phyloP scores from a whole-genome alignment of 2,888 invertebrate genomes.

The Cetonia aurata region DNA sequence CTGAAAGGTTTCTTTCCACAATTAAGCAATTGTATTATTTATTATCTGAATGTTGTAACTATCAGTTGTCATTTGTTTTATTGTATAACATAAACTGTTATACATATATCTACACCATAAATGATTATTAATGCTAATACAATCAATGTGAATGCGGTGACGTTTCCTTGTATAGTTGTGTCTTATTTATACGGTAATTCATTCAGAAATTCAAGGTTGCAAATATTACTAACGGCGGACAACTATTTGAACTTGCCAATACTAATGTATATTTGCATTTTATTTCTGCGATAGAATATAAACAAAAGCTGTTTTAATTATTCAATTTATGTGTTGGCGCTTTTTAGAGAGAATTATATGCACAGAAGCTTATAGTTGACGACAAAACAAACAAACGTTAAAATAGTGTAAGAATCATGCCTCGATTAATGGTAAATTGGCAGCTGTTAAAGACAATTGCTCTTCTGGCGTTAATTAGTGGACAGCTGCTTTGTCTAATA shows the following conservation, averaged over 20 bases:
- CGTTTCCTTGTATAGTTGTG: slow-evolving; percentile 14
- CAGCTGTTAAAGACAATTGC: slow-evolving; percentile 34
- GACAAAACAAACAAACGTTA: background rate
- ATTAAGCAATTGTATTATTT: too few species aligned
- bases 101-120: too few species aligned
- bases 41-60: too few species aligned
- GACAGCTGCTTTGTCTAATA: too few species aligned
- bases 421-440: slow-evolving; percentile 27
- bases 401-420: background rate
- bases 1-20: too few species aligned
- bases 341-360: background rate
- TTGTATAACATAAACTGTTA: too few species aligned
- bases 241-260: too few species aligned
- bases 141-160: slow-evolving; percentile 20
- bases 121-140: background rate
- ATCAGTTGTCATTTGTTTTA: too few species aligned
- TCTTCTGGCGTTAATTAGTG: background rate
- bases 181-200: slow-evolving; percentile 15
- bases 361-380: background rate
- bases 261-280: background rate
- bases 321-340: background rate
- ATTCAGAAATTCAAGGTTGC: slow-evolving; percentile 29
- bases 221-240: background rate
- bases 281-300: background rate
- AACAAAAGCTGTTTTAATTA: background rate